A percentile compares a stretch with the other conserved stretches of the same genome.
Evolutionary conservation across 2,888 invertebrate genomes (phyloP).

Genomic region (Spilarctia lutea): DNA sequence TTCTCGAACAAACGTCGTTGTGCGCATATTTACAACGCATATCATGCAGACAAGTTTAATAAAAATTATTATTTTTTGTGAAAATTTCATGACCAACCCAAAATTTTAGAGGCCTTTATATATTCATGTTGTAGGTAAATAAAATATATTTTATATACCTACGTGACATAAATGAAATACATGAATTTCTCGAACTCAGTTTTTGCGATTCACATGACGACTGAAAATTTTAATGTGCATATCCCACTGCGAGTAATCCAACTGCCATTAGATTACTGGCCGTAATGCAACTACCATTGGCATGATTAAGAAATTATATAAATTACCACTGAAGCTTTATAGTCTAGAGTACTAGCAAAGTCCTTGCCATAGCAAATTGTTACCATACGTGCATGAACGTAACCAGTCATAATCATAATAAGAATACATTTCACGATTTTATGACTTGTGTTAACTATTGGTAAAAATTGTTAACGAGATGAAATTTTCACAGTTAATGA

Average conservation of each 20-base stretch:
- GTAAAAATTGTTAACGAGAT: background rate
- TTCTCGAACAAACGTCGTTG: conserved; percentile 67
- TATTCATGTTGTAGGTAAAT: background rate
- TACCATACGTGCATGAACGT: background rate
- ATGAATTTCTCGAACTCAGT: background rate
- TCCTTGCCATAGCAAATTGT: background rate
- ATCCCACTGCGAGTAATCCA: background rate
- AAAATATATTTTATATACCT: background rate
- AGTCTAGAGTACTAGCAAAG: background rate
- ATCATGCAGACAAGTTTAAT: conserved; percentile 72
- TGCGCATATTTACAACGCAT: conserved; percentile 82
- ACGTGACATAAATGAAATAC: background rate
- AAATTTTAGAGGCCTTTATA: background rate
- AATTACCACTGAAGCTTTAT: background rate
- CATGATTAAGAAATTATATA: background rate
- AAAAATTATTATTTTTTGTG: conserved; percentile 45
- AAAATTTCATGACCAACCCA: conserved; percentile 43
- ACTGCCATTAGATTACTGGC: background rate
- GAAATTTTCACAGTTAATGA: conserved; percentile 22
- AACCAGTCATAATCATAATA: too few species aligned
- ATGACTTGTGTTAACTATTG: background rate
- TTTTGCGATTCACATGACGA: background rate
- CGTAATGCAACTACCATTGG: background rate
- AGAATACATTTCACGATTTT: background rate
- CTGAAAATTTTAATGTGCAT: background rate